Evolutionary conservation across 2,888 invertebrate species (phyloP).

Genomic region (Perithous albicinctus): DNA sequence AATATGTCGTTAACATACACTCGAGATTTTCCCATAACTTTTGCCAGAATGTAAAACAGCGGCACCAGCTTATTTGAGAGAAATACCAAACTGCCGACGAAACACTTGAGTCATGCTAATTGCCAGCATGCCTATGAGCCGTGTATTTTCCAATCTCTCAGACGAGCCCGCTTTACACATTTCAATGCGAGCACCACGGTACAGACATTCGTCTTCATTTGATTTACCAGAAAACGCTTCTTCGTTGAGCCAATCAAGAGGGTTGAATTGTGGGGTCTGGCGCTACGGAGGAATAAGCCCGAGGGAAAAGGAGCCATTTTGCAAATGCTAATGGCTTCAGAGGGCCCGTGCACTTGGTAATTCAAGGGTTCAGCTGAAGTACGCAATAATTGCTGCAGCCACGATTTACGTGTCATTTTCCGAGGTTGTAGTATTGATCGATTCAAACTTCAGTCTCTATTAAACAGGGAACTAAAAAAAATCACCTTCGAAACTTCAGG

Average conservation of each 20-base stretch:
- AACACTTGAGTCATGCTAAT: constrained; percentile 36
- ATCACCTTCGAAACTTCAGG: constrained; percentile 15
- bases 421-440: constrained; percentile 55
- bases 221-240: constrained; percentile 50
- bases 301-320: constrained; percentile 57
- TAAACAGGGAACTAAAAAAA: constrained; percentile 1
- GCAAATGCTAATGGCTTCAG: constrained; percentile 63
- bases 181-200: constrained; percentile 26
- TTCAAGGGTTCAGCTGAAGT: constrained; percentile 50
- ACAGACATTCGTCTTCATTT: constrained; percentile 65
- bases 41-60: neutral
- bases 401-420: constrained; percentile 66
- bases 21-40: neutral
- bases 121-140: neutral
- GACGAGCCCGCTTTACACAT: constrained; percentile 41
- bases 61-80: neutral
- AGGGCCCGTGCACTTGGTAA: constrained; percentile 40
- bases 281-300: neutral
- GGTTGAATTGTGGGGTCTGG: constrained; percentile 15
- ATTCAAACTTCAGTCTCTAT: constrained; percentile 31
- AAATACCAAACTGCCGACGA: neutral
- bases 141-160: constrained; percentile 48
- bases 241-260: constrained; percentile 52
- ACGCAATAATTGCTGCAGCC: constrained; percentile 58
- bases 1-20: neutral